phyloP scores from a whole-genome alignment of 35 echinoderm and acorn worm species.

The Patiria miniata region DNA sequence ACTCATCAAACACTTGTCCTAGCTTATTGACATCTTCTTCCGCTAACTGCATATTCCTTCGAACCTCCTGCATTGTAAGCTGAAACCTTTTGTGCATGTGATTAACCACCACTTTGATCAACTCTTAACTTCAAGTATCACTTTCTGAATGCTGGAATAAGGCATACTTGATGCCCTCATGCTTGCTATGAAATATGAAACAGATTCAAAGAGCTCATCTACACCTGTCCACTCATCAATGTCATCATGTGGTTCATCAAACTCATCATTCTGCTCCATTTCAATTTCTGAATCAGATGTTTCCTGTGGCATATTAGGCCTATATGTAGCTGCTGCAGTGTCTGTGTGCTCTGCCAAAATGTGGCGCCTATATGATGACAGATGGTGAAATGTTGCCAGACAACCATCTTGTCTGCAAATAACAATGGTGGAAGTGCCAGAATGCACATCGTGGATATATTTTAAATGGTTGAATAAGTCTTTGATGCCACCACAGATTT shows the following conservation, averaged over 20 bases:
- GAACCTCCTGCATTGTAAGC: constrained; percentile 9
- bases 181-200: constrained; percentile 13
- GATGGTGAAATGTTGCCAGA: neutral
- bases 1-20: constrained; percentile 26
- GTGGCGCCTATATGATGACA: constrained; percentile 37
- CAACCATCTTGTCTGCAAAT: constrained; percentile 14
- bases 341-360: constrained; percentile 30
- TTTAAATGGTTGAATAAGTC: neutral
- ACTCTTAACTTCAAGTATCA: constrained; percentile 32
- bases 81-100: constrained; percentile 18
- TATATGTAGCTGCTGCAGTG: constrained; percentile 25
- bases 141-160: constrained; percentile 22
- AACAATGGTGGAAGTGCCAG: constrained; percentile 17
- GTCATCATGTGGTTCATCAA: constrained; percentile 5
- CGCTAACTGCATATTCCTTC: neutral
- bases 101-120: constrained; percentile 17
- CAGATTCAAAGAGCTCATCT: neutral
- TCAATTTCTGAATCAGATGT: constrained; percentile 20
- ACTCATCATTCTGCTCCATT: neutral
- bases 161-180: constrained; percentile 24
- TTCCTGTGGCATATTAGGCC: constrained; percentile 13
- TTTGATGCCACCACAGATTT: neutral
- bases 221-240: neutral
- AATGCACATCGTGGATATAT: constrained; percentile 37
- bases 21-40: constrained; percentile 12